Evolutionary conservation across 2,888 invertebrate genomes (phyloP), one percentile per base, ranked within the genome.

Genomic region (Aleiodes testaceus): DNA sequence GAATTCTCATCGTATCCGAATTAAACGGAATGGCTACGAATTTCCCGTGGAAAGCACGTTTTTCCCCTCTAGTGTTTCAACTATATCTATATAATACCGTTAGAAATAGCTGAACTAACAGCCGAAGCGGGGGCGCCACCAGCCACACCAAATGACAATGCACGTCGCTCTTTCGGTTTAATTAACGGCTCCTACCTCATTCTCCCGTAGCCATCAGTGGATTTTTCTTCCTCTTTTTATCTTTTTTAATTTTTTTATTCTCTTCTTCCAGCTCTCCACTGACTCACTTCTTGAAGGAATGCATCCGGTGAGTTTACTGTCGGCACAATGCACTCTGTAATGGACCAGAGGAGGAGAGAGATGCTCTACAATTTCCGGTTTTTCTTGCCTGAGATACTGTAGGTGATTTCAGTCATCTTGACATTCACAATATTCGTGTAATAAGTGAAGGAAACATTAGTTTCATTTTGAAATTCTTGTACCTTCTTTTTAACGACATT

Each of bases 101-200:
- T 47, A 63, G 20, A 20, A 45, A 63, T 63, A 63, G 42, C 61
- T 63, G 65, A 69, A 64, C 55, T 22, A 47, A 53, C 53, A 67
- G 30, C 53, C 30, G 45, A 50, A 50, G 26, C 30, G 50, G 22
- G 30, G 65, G 65, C 30, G 50, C 50, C 50, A 65, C 49, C 44
- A 52, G 30, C 52, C 49, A 20, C 66, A 36, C 30, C 44, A 74
- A 75, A 72, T 72, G 75, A 75, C 75, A 75, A 74, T 74, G 70
- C 70, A 68, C 76, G 75, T 76, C 77, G 76, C 78, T 79, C 79
- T 79, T 79, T 80, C 74, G 74, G 77, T 79, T 81, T 81, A 81
- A 81, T 81, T 81, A 80, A 81, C 81, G 78, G 76, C 78, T 66
- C 74, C 67, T 49, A 74, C 76, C 22, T 20, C 18, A 49, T 18